Evolutionary conservation across 2,113 vertebrate species (phyloP), one percentile per base, ranked within the genome.

Genomic region (Morone saxatilis): DNA sequence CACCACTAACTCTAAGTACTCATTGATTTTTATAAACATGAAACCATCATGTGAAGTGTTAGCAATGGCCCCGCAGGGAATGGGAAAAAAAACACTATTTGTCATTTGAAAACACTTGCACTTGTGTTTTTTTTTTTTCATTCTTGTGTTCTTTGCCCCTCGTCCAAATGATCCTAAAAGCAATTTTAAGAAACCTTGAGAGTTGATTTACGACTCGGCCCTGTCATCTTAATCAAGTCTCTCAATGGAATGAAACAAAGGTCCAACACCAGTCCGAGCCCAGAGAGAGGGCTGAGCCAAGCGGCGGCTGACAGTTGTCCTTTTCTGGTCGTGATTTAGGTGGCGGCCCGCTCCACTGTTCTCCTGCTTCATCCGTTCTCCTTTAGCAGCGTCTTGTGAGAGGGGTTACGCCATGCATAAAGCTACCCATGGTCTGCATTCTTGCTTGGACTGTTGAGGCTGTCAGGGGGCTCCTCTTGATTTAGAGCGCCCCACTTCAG

Each of bases 321-420:
- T 97, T 97, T 98, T 97, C 96, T 97, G 94, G 95, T 91, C 75
- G 93, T 98, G 97, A 99, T 99, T 99, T 99, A 99, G 97, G 95
- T 97, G 96, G 96, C 96, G 96, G 96, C 91, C 91, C 78, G 94
- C 95, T 95, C 95, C 95, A 96, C 93, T 94, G 95, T 95, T 96
- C 95, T 95, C 91, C 74, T 83, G 94, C 94, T 95, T 95, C 95
- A 95, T 95, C 95, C 93, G 92, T 96, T 96, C 95, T 96, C 96
- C 95, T 96, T 95, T 95, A 90, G 91, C 88, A 88, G 92, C 95
- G 92, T 93, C 95, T 91, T 96, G 95, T 95, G 94, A 95, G 95
- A 95, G 92, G 91, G 96, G 96, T 96, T 97, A 97, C 95, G 95
- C 95, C 95, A 94, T 95, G 92, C 88, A 94, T 93, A 93, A 93